phyloP scores from a whole-genome alignment of 2,113 vertebrate genomes.

The Sylvilagus bachmani region DNA sequence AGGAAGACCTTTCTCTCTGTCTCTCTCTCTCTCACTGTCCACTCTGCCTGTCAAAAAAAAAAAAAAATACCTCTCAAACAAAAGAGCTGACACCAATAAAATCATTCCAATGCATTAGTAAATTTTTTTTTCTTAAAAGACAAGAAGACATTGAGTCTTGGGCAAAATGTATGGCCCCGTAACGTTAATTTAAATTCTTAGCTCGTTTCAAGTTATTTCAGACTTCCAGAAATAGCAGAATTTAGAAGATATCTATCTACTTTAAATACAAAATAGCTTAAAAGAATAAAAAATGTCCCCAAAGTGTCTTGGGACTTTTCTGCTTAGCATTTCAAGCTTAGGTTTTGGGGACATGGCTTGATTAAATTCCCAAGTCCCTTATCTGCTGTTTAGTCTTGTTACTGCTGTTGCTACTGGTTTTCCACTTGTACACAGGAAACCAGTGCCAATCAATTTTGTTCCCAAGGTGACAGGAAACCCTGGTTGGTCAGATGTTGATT shows the following conservation, averaged over 20 bases:
- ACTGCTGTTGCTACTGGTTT: conserved; percentile 88
- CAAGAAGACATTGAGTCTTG: conserved; percentile 24
- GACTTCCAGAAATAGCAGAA: neutral
- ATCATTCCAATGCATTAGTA: neutral
- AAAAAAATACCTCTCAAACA: neutral
- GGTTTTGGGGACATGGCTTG: conserved; percentile 74
- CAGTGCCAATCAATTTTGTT: conserved; percentile 90
- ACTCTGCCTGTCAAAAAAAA: too few relatives aligned
- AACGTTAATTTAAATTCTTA: neutral
- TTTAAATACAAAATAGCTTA: conserved; percentile 7
- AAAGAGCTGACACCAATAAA: neutral
- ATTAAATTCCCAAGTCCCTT: conserved; percentile 85
- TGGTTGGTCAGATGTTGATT: conserved; percentile 90
- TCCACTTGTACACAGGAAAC: conserved; percentile 92
- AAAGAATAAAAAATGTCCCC: neutral
- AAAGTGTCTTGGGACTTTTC: conserved; percentile 6
- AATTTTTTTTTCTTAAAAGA: conserved; percentile 23
- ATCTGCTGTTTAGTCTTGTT: conserved; percentile 90
- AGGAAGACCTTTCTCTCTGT: too few relatives aligned
- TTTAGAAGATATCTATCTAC: neutral
- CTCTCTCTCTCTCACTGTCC: too few relatives aligned
- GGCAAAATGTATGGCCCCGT: neutral
- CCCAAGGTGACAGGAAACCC: conserved; percentile 93
- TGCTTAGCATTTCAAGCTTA: conserved; percentile 65
- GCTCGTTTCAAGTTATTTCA: neutral